phyloP scores from a whole-genome alignment of 2,113 vertebrate genomes.

The Sinocyclocheilus anshuiensis region DNA sequence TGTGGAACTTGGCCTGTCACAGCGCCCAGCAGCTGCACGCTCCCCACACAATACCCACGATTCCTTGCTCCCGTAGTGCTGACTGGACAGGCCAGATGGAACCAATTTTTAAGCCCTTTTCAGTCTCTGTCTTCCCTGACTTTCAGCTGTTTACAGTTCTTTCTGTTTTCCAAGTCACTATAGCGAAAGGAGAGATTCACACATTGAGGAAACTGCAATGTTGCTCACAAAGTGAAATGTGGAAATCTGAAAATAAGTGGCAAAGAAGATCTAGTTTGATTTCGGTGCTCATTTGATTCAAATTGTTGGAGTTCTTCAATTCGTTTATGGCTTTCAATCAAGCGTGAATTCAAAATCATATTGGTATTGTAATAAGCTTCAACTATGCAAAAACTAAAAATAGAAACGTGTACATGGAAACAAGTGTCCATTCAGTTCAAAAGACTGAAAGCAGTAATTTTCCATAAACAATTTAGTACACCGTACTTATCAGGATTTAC shows the following conservation, averaged over 20 bases:
- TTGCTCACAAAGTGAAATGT: neutral
- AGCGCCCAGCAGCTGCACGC: conserved; percentile 63
- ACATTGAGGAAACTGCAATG: conserved; percentile 57
- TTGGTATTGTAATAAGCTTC: neutral
- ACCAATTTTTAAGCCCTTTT: conserved; percentile 67
- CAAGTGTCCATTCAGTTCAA: neutral
- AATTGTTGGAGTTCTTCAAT: neutral
- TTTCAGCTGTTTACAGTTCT: conserved; percentile 62
- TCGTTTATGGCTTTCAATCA: neutral
- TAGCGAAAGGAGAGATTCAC: conserved; percentile 61
- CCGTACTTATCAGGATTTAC: neutral
- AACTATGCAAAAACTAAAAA: neutral
- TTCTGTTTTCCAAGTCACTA: conserved; percentile 38
- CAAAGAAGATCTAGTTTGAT: conserved; percentile 19
- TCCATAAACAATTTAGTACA: conserved; percentile 19
- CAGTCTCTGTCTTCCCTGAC: conserved; percentile 56
- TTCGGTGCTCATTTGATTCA: neutral
- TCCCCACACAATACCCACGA: conserved; percentile 65
- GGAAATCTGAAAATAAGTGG: neutral
- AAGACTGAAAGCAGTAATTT: neutral
- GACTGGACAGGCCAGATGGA: conserved; percentile 67
- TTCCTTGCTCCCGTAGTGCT: conserved; percentile 59
- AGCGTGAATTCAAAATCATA: neutral
- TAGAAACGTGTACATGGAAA: conserved; percentile 1
- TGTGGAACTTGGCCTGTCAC: conserved; percentile 55